These are phyloP conservation scores for Scaptomyza flava DNA, from an alignment of 2,888 invertebrate genomes.

Conservation along the genomic window DNA sequence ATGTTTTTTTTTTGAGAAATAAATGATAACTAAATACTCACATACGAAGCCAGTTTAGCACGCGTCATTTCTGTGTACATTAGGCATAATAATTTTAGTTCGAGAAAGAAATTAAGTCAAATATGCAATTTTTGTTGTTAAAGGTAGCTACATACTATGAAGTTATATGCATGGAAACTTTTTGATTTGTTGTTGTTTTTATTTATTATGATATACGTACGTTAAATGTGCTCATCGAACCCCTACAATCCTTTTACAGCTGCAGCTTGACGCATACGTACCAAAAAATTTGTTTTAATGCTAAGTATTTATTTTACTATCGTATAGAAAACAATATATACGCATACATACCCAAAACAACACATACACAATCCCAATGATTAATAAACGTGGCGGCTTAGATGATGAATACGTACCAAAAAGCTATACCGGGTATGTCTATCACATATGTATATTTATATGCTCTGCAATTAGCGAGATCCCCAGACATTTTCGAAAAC, in stretches of 20 bases:
- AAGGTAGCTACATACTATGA: slow-evolving; percentile 28
- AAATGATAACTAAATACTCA: slow-evolving; percentile 46
- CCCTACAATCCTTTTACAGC: slow-evolving; percentile 41
- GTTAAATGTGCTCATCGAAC: slow-evolving; percentile 49
- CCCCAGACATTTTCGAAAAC: slow-evolving; percentile 35
- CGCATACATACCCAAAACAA: slow-evolving; percentile 43
- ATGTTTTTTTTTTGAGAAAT: slow-evolving; percentile 18
- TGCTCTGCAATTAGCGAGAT: slow-evolving; percentile 38
- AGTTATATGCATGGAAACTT: slow-evolving; percentile 36
- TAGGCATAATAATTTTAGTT: slow-evolving; percentile 45
- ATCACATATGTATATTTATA: slow-evolving; percentile 35
- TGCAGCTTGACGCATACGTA: slow-evolving; percentile 52
- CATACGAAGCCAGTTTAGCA: slow-evolving; percentile 53
- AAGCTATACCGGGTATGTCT: slow-evolving; percentile 36
- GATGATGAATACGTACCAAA: slow-evolving; percentile 57
- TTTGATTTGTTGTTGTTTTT: slow-evolving; percentile 43
- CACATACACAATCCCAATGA: slow-evolving; percentile 38
- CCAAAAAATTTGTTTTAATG: slow-evolving; percentile 36
- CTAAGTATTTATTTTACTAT: slow-evolving; percentile 33
- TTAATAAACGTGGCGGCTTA: slow-evolving; percentile 12
- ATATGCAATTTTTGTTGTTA: slow-evolving; percentile 35
- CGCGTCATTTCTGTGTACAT: slow-evolving; percentile 44
- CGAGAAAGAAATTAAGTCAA: slow-evolving; percentile 56
- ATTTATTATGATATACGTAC: slow-evolving; percentile 49
- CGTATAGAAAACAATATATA: slow-evolving; percentile 19